Evolutionary conservation across 2,888 invertebrate genomes (phyloP).

Genomic region (Synergus umbraculus): DNA sequence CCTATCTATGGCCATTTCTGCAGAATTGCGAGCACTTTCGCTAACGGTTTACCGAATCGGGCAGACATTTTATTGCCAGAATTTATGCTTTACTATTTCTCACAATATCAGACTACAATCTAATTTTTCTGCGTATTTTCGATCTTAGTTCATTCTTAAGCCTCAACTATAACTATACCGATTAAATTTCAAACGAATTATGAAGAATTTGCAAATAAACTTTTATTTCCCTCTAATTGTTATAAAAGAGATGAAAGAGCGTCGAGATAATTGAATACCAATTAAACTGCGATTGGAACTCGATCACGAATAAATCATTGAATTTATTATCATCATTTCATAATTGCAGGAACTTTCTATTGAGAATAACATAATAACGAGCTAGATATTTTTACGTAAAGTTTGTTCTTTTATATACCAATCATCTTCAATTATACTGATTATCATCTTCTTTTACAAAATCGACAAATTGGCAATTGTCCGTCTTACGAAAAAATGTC

Average conservation of each 20-base stretch:
- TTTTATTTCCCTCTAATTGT: no score
- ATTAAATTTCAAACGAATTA: no score
- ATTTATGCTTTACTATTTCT: not conserved
- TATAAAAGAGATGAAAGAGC: no score
- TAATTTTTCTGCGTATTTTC: not conserved
- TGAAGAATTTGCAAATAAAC: no score
- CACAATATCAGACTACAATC: slow-evolving; percentile 3
- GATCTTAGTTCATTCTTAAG: not conserved
- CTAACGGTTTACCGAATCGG: slow-evolving; percentile 12
- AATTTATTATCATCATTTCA: no score
- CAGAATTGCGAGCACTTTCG: slow-evolving; percentile 11
- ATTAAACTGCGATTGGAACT: no score
- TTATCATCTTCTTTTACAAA: not conserved
- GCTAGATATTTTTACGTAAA: not conserved
- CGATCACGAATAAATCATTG: no score
- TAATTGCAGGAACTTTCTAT: no score
- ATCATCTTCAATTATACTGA: not conserved
- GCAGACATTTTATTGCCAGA: not conserved
- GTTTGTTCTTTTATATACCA: not conserved
- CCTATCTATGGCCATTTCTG: slow-evolving; percentile 3
- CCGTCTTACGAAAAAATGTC: not conserved
- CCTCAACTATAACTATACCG: no score
- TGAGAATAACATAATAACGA: no score
- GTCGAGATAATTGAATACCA: no score
- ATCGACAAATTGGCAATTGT: slow-evolving; percentile 14